Conservation (phyloP, 2,113 vertebrate genomes). For the Columbina picui region DNA sequence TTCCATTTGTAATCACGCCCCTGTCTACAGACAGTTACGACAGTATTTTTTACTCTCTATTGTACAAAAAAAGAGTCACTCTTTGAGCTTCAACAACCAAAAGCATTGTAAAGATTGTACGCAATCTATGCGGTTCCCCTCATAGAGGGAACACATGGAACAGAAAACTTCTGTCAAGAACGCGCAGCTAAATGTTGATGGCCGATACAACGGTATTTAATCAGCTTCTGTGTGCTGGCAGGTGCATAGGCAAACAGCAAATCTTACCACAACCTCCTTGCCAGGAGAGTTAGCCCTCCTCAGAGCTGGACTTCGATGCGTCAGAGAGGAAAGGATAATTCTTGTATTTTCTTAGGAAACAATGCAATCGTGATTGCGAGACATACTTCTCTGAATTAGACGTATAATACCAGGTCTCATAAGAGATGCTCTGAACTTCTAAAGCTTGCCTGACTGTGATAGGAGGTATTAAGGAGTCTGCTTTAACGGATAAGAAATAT, state of each 20-base stretch:
- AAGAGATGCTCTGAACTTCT: conserved; percentile 37
- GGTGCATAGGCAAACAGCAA: background rate
- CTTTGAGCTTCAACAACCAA: background rate
- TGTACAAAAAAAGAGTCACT: background rate
- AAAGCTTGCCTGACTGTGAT: conserved; percentile 55
- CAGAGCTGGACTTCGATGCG: conserved; percentile 22
- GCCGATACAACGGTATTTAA: background rate
- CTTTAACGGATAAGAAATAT: conserved; percentile 48
- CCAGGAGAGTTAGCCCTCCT: conserved; percentile 44
- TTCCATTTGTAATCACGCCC: background rate
- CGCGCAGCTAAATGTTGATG: background rate
- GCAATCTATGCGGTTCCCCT: background rate
- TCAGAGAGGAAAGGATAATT: conserved; percentile 57
- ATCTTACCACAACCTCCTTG: conserved; percentile 25
- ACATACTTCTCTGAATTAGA: conserved; percentile 45
- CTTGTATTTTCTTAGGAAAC: conserved; percentile 48
- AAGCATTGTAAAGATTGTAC: background rate
- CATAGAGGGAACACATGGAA: background rate
- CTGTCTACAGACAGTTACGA: background rate
- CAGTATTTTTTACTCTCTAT: background rate
- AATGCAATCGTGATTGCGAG: conserved; percentile 26
- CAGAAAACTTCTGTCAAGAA: background rate
- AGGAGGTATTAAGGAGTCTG: conserved; percentile 59
- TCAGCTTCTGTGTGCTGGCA: background rate
- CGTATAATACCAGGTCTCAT: conserved; percentile 47